phyloP scores from a whole-genome alignment of 2,888 invertebrate genomes.

The Dexiosoma caninum region DNA sequence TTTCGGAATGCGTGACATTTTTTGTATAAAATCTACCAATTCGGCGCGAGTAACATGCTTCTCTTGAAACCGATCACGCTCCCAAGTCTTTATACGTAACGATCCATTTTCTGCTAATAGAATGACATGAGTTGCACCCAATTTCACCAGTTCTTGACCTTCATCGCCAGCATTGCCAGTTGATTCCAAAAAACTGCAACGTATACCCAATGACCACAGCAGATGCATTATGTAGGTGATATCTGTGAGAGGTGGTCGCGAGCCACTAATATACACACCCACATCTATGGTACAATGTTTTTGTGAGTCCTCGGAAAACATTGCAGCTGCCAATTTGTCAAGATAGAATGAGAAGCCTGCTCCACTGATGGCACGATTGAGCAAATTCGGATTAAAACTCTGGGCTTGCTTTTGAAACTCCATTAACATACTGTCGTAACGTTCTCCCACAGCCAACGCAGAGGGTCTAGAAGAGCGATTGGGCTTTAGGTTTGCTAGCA shows the following conservation, averaged over 20 bases:
- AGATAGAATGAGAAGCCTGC: conserved; percentile 92
- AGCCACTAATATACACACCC: conserved; percentile 83
- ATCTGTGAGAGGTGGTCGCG: conserved; percentile 80
- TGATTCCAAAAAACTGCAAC: conserved; percentile 82
- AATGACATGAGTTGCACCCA: conserved; percentile 82
- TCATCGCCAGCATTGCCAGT: conserved; percentile 80
- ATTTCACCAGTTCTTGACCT: conserved; percentile 81
- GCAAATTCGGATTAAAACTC: conserved; percentile 72
- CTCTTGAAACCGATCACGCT: conserved; percentile 83
- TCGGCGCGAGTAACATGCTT: conserved; percentile 82
- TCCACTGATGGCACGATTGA: conserved; percentile 78
- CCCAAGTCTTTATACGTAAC: conserved; percentile 80
- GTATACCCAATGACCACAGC: conserved; percentile 86
- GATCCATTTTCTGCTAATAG: conserved; percentile 78
- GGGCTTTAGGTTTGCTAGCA: conserved; percentile 76
- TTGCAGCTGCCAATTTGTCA: conserved; percentile 85
- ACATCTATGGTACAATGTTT: conserved; percentile 81
- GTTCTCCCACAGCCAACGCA: conserved; percentile 91
- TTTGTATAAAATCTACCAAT: conserved; percentile 84
- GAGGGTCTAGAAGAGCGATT: conserved; percentile 79
- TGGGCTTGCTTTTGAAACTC: conserved; percentile 81
- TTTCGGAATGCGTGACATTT: conserved; percentile 80
- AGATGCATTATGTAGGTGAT: conserved; percentile 80
- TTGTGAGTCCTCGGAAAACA: conserved; percentile 79
- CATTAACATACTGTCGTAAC: conserved; percentile 90